Evolutionary conservation across 2,797 vertebrate species (phyloP).

Genomic region (Sebastes umbrosus): DNA sequence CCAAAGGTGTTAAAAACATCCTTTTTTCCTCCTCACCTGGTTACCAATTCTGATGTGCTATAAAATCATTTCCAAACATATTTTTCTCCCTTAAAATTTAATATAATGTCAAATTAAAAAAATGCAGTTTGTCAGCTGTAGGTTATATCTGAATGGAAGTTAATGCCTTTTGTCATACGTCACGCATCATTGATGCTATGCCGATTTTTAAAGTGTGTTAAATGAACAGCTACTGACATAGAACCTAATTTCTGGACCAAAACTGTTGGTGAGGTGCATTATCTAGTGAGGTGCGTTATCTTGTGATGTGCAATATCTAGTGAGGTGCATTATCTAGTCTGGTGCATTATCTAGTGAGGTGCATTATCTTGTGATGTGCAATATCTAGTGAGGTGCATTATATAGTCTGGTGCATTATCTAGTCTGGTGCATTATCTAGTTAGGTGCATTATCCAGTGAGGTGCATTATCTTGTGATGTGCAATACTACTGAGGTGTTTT

Average conservation of each 20-base stretch:
- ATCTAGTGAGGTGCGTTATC: no score
- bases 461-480: no score
- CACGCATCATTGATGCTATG: background rate
- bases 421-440: no score
- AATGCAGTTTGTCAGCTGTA: background rate
- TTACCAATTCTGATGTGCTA: background rate
- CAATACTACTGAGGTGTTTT: no score
- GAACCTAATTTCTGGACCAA: background rate
- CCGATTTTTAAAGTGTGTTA: background rate
- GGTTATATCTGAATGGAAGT: background rate
- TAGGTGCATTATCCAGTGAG: rapidly evolving
- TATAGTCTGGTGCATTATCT: no score
- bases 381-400: no score
- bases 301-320: no score
- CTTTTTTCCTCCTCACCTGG: background rate
- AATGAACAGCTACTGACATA: background rate
- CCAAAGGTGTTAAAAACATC: background rate
- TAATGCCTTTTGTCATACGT: background rate
- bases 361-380: rapidly evolving
- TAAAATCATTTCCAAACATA: background rate
- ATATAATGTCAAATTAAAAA: background rate
- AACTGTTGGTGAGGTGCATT: background rate
- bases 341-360: no score
- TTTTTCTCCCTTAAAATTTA: background rate
- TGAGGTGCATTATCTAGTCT: no score